Base-by-base conservation (phyloP, 2,113 vertebrate species). In the Calypte anna region DNA sequence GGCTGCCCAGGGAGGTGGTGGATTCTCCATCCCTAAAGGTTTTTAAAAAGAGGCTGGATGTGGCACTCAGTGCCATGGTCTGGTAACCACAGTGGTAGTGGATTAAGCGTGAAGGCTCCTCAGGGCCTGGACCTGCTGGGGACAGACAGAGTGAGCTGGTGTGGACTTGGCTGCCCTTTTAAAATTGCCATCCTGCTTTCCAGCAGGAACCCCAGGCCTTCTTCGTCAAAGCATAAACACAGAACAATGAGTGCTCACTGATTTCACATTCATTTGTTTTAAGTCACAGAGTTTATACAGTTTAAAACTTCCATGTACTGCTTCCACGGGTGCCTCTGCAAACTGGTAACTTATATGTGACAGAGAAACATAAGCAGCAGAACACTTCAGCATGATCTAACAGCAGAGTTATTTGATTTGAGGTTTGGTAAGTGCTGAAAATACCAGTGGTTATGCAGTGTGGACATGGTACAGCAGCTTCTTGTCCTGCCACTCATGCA, bases 321-420 rank as follows among this genome's bases (percentile, higher is more conserved):
- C 62, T 89, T 72, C 44, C 7, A 9, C 7, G 0, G 0, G 46
- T 63, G 82, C 38, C 43, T 59, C 70, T 43, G 85, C 91, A 72
- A 58, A 51, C 55, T 3, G 2, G 33, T 82, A 82, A 68, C 74
- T 82, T 75, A 18, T 48, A 40, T 82, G 40, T 40, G 78, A 61
- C 8, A 7, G 69, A 46, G 57, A 87, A 54, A 83, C 91, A 94
- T 61, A 82, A 96, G 74, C 63, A 88, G n/a, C 46, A 50, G 74
- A 85, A 24, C 63, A n/a, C 73, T 92, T 91, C 2, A 83, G 76
- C 5, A 2, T 92, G 86, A 95, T n/a, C 91, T 91, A 91, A 83
- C 58, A 62, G 64, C 1, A 4, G 76, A 93, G 82, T 68, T 91
- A 93, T 91, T 91, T 69, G 82, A 87, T 68, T 69, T 62, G 58